Percentiles rank a stretch among this genome's conserved stretches.
Conservation (phyloP, 2,888 invertebrate species). For the Dryocosmus kuriphilus region DNA sequence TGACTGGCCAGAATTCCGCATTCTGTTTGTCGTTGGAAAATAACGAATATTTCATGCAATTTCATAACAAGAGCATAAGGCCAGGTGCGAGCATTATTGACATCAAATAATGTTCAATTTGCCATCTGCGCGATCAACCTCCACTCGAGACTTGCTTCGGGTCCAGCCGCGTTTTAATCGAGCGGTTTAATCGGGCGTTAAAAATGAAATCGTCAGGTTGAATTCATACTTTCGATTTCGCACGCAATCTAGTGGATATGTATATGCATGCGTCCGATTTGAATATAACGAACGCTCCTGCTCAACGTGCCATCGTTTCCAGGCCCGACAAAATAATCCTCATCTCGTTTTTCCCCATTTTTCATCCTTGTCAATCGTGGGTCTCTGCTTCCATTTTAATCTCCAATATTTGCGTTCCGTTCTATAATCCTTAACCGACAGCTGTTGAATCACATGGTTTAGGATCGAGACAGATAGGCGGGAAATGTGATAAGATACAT, state of each 20-base stretch:
- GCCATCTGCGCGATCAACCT: not conserved
- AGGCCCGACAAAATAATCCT: slow-evolving; percentile 8
- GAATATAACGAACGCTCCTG: slow-evolving; percentile 27
- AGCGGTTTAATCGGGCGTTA: slow-evolving; percentile 29
- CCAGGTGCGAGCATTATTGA: not conserved
- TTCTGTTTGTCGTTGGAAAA: not conserved
- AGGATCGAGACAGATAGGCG: not conserved
- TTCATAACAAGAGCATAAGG: not conserved
- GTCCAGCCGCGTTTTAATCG: slow-evolving; percentile 11
- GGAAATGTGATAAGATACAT: not conserved
- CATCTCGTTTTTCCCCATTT: slow-evolving; percentile 8
- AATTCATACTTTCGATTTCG: slow-evolving; percentile 50
- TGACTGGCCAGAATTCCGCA: not conserved
- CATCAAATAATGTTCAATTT: not conserved
- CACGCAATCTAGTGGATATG: slow-evolving; percentile 38
- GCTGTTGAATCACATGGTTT: not conserved
- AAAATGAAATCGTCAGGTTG: slow-evolving; percentile 38
- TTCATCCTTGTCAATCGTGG: not conserved
- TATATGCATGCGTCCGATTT: slow-evolving; percentile 44
- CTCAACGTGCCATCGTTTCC: slow-evolving; percentile 8
- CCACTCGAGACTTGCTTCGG: not conserved
- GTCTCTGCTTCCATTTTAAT: slow-evolving; percentile 10
- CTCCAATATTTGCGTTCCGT: not conserved
- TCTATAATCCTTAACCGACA: not conserved
- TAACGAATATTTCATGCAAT: not conserved